Conservation (phyloP, 2,888 invertebrate genomes). For the Carcina quercana region DNA sequence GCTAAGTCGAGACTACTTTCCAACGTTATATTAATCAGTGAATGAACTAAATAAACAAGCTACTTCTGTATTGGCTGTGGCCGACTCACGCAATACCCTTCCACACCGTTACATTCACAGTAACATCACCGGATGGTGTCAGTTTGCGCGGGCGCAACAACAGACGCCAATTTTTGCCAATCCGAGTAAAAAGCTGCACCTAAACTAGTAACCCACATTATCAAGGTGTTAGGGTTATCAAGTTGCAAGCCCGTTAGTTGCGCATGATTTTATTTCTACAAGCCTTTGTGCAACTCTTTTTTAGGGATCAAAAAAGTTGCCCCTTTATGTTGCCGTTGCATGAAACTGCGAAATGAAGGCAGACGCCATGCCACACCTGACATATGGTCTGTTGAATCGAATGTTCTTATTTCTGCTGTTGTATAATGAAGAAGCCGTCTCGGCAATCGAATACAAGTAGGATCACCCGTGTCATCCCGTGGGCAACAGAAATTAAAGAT, state of each 20-base stretch:
- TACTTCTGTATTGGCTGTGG: too few relatives aligned
- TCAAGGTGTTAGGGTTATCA: slow-evolving; percentile 71
- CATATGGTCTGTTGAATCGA: slow-evolving; percentile 5
- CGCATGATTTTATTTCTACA: slow-evolving; percentile 40
- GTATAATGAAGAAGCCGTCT: too few relatives aligned
- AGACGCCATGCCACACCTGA: slow-evolving; percentile 4
- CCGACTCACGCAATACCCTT: too few relatives aligned
- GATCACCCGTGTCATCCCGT: too few relatives aligned
- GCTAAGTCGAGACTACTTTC: too few relatives aligned
- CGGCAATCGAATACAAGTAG: too few relatives aligned
- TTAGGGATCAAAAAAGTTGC: slow-evolving; percentile 35
- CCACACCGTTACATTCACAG: slow-evolving; percentile 18
- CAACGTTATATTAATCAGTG: too few relatives aligned
- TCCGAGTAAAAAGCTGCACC: slow-evolving; percentile 46
- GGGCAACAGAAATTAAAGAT: too few relatives aligned
- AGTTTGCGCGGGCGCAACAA: slow-evolving; percentile 40
- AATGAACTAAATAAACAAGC: too few relatives aligned
- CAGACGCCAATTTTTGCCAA: slow-evolving; percentile 57
- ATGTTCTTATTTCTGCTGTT: too few relatives aligned
- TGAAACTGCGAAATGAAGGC: slow-evolving; percentile 5
- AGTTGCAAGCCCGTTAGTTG: slow-evolving; percentile 62
- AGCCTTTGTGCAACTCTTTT: slow-evolving; percentile 53
- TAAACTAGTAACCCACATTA: slow-evolving; percentile 68
- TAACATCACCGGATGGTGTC: slow-evolving; percentile 54
- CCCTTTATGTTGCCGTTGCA: slow-evolving; percentile 33